Evolutionary conservation across 2,888 invertebrate genomes (phyloP), one percentile per base, ranked within the genome.

Genomic region (Sphaerophoria rueppellii): DNA sequence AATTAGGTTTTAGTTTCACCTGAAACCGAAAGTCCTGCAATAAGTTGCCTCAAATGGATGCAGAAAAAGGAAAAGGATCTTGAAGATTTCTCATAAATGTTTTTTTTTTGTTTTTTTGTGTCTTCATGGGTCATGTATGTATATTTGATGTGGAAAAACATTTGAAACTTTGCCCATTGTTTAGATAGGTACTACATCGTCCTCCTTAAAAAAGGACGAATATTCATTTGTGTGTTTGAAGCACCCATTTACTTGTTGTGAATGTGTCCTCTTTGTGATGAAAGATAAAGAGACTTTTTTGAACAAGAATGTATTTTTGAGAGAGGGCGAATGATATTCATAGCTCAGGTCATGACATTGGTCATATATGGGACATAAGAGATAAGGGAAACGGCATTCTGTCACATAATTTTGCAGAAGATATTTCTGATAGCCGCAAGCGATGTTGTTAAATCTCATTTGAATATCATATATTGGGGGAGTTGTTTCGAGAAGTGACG

Each of bases 1-100:
- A 81, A 77, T 76, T 81, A 76, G 77, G 72, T 61, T 77, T 43
- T 77, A 69, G 67, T 73, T 69, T 69, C 67, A 82, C 82, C 82
- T 82, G 74, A 48, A 46, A 43, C n/a, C 16, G 58, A 60, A 43
- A 34, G 58, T 52, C 16, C 52, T 60, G 67, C 60, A 54, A 71
- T 82, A 72, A 77, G 65, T 50, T 40, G 12, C 12, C 7, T 3
- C 16, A 6, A 16, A 43, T 24, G 5, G 16, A 60, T 7, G 32
- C 32, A 6, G 34, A 34, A 4, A 32, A 24, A 24, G 40, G 12
- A 24, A 40, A 46, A 48, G 63, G 50, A 34, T 9, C 11, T 50
- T 50, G 46, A n/a, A 46, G 50, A 40, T 54, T 76, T 43, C 40
- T 32, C 77, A 71, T 50, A 63, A 40, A 35, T 67, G 34, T 50